These are phyloP conservation scores for Ictalurus furcatus DNA, from an alignment of 2,113 vertebrate species.

Conservation along the genomic window DNA sequence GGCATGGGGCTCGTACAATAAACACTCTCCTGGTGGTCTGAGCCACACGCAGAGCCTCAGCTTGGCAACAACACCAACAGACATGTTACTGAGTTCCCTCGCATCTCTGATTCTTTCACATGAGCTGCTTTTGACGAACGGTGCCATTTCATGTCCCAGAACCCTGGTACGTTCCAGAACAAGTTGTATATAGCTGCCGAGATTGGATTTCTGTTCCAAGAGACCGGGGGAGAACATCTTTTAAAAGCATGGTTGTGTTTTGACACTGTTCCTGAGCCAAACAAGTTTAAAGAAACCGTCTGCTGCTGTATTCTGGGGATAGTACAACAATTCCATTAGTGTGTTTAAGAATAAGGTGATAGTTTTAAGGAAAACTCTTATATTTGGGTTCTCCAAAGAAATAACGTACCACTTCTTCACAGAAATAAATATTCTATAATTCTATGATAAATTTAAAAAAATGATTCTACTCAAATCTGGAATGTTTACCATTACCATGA, in stretches of 20 bases:
- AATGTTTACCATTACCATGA: neutral
- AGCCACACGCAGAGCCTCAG: constrained; percentile 31
- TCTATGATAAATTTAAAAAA: neutral
- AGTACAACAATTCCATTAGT: constrained; percentile 1
- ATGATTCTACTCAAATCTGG: neutral
- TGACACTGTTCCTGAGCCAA: constrained; percentile 26
- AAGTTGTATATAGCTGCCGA: constrained; percentile 52
- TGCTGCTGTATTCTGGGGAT: neutral
- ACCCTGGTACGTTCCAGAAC: constrained; percentile 35
- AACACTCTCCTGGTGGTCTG: constrained; percentile 42
- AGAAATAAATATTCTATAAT: neutral
- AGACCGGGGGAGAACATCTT: constrained; percentile 42
- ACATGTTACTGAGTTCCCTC: neutral
- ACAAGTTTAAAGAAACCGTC: neutral
- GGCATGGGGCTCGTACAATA: constrained; percentile 40
- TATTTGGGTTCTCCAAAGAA: neutral
- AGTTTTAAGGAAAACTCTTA: constrained; percentile 7
- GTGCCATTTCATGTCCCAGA: constrained; percentile 41
- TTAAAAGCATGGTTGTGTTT: constrained; percentile 45
- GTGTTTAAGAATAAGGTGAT: constrained; percentile 13
- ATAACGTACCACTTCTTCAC: neutral
- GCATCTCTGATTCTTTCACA: constrained; percentile 15
- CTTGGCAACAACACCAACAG: constrained; percentile 14
- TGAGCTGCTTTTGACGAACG: constrained; percentile 21
- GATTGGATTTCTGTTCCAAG: constrained; percentile 55